Evolutionary conservation across 2,888 invertebrate genomes (phyloP).

Genomic region (Pediacus dermestoides): DNA sequence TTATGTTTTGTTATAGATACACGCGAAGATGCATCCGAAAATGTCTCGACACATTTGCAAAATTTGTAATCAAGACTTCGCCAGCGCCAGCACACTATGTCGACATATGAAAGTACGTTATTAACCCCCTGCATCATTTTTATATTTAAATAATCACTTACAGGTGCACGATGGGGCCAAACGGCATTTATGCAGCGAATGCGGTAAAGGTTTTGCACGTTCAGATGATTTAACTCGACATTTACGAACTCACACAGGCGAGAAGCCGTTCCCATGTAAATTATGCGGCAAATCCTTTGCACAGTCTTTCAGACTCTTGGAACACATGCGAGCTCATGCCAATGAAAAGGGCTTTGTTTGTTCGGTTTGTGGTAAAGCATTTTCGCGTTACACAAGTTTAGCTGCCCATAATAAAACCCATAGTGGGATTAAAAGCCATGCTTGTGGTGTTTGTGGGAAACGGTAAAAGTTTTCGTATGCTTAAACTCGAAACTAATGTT

Average conservation of each 20-base stretch:
- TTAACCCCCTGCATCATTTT: background rate
- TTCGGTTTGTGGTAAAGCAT: slow-evolving; percentile 47
- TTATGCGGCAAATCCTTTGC: slow-evolving; percentile 45
- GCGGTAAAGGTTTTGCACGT: slow-evolving; percentile 47
- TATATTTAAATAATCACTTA: background rate
- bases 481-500: background rate
- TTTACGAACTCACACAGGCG: slow-evolving; percentile 47
- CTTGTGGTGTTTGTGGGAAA: slow-evolving; percentile 48
- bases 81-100: slow-evolving; percentile 48
- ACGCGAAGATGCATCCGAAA: slow-evolving; percentile 38
- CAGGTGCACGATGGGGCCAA: slow-evolving; percentile 44
- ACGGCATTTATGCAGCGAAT: slow-evolving; percentile 46
- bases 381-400: slow-evolving; percentile 45
- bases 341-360: slow-evolving; percentile 47
- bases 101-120: slow-evolving; percentile 38
- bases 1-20: slow-evolving; percentile 15
- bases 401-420: slow-evolving; percentile 47
- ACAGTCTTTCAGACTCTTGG: slow-evolving; percentile 43
- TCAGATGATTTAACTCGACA: slow-evolving; percentile 48
- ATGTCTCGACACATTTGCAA: slow-evolving; percentile 39
- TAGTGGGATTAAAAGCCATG: slow-evolving; percentile 44
- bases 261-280: slow-evolving; percentile 47
- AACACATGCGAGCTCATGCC: slow-evolving; percentile 47
- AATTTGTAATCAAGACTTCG: slow-evolving; percentile 47
- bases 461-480: slow-evolving; percentile 32